Percentiles rank a stretch among this genome's conserved stretches.
Conservation (phyloP, 1,140 invertebrate species). For the Drosophila bipectinata region DNA sequence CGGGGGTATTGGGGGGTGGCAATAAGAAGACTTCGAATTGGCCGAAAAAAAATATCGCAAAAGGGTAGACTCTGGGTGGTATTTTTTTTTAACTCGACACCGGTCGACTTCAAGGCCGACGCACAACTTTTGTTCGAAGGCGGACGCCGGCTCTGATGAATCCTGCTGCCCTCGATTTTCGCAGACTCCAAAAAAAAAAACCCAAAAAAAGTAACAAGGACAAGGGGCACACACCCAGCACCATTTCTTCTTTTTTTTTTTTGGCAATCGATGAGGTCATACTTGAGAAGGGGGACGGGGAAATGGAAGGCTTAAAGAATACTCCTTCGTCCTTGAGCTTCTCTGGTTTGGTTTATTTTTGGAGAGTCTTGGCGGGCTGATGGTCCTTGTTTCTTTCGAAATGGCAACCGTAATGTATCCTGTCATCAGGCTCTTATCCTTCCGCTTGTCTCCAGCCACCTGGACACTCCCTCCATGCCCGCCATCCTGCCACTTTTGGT, state of each 20-base stretch:
- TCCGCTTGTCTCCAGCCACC: conserved; percentile 1
- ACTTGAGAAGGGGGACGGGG: background rate
- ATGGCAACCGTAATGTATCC: conserved; percentile 55
- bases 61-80: background rate
- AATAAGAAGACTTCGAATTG: conserved; percentile 32
- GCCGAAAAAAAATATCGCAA: background rate
- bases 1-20: background rate
- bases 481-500: background rate
- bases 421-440: conserved; percentile 50
- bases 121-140: conserved; percentile 9
- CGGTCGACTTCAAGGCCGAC: conserved; percentile 37
- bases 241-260: background rate
- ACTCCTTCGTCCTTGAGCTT: conserved; percentile 3
- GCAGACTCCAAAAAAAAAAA: background rate
- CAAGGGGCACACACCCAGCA: background rate
- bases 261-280: conserved; percentile 1
- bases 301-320: background rate
- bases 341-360: conserved; percentile 4
- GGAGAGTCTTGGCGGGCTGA: background rate
- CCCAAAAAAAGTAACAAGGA: background rate
- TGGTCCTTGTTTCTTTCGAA: background rate
- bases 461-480: background rate
- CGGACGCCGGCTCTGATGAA: background rate
- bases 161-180: conserved; percentile 7
- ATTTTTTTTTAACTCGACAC: conserved; percentile 13